These are phyloP conservation scores for Scortum barcoo DNA, from an alignment of 2,113 vertebrate species.

Conservation along the genomic window DNA sequence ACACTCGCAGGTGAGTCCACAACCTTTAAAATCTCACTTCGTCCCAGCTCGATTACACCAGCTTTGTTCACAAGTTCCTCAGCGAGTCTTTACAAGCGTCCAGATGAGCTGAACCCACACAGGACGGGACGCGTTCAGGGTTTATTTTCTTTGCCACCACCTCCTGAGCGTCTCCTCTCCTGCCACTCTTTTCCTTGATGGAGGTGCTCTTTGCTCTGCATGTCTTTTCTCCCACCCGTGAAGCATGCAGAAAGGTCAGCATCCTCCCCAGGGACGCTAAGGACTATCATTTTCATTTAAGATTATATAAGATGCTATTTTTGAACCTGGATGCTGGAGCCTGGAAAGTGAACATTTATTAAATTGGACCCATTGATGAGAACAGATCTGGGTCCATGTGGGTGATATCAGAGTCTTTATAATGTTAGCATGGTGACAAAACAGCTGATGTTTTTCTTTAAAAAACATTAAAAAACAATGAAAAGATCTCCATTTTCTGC, in stretches of 20 bases:
- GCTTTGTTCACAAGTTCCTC: too few species aligned
- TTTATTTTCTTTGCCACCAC: not conserved
- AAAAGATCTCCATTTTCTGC: not conserved
- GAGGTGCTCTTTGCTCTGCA: slow-evolving; percentile 64
- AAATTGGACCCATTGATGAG: not conserved
- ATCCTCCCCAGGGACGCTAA: slow-evolving; percentile 45
- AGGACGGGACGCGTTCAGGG: not conserved
- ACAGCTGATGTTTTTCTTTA: not conserved
- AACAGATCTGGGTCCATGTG: not conserved
- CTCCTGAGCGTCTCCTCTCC: not conserved
- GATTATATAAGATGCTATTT: slow-evolving; percentile 69
- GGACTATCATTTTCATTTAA: slow-evolving; percentile 42
- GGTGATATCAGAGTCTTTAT: not conserved
- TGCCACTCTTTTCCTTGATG: slow-evolving; percentile 20
- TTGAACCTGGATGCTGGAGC: slow-evolving; percentile 18
- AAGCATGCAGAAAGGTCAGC: slow-evolving; percentile 63
- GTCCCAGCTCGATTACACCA: not conserved
- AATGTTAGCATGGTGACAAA: not conserved
- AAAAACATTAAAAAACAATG: not conserved
- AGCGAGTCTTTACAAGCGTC: not conserved
- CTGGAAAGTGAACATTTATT: slow-evolving; percentile 28
- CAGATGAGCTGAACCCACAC: not conserved
- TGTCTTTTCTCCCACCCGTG: slow-evolving; percentile 47
- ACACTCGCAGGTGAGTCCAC: slow-evolving; percentile 91
- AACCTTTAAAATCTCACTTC: not conserved